phyloP scores from a whole-genome alignment of 2,888 invertebrate species.

The Drosophila limbata region DNA sequence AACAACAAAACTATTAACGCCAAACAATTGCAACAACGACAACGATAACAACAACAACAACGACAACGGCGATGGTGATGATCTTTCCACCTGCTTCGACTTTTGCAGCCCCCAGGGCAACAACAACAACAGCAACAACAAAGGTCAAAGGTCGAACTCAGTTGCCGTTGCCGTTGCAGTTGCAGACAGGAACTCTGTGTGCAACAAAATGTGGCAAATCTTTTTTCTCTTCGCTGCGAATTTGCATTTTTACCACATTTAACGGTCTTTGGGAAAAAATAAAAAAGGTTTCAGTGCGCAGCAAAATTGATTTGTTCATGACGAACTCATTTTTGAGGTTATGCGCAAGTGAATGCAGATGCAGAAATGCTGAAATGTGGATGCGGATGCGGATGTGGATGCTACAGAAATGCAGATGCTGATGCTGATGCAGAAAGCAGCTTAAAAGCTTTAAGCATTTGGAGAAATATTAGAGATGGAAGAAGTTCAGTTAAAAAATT shows the following conservation, averaged over 20 bases:
- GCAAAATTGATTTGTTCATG: constrained; percentile 79
- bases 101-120: constrained; percentile 35
- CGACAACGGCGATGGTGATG: constrained; percentile 43
- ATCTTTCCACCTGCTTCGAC: constrained; percentile 72
- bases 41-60: constrained; percentile 56
- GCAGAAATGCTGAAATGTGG: constrained; percentile 8
- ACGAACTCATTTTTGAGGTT: constrained; percentile 71
- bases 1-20: constrained; percentile 72
- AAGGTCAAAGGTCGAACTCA: constrained; percentile 21
- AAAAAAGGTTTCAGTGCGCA: constrained; percentile 38
- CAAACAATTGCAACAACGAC: constrained; percentile 57
- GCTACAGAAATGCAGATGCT: constrained; percentile 1
- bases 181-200: constrained; percentile 28
- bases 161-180: constrained; percentile 10
- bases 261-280: constrained; percentile 57
- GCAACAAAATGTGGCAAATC: constrained; percentile 24
- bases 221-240: constrained; percentile 33
- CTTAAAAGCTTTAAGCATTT: constrained; percentile 21
- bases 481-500: too few relatives aligned
- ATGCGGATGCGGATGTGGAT: constrained; percentile 20
- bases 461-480: background rate
- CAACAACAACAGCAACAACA: constrained; percentile 29
- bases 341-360: constrained; percentile 39
- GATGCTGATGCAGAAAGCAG: background rate
- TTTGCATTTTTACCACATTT: constrained; percentile 76